A percentile compares a stretch with the other conserved stretches of the same genome.
These are phyloP conservation scores for Octomys mimax DNA, from an alignment of 2,797 vertebrate genomes.

Conservation along the genomic window DNA sequence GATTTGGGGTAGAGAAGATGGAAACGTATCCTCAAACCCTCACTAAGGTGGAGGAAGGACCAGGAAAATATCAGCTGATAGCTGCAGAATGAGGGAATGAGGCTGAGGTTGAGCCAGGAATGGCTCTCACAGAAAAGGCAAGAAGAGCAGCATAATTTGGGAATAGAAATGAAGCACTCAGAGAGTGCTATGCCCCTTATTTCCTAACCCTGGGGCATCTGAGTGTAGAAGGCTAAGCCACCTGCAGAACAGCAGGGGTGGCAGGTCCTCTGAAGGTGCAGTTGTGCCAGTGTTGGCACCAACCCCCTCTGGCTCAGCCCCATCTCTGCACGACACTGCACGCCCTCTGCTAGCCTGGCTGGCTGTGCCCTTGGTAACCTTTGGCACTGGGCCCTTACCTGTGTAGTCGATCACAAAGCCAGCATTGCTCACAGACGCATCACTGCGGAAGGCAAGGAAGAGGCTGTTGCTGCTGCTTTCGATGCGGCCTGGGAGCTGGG, in stretches of 20 bases:
- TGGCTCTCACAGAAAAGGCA: background rate
- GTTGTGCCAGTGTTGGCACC: rapidly evolving
- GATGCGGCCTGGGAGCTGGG: constrained; percentile 95
- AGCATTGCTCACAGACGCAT: constrained; percentile 97
- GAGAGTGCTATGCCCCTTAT: background rate
- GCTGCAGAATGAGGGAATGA: background rate
- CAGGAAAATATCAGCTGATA: background rate
- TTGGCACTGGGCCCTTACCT: constrained; percentile 86
- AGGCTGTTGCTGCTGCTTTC: constrained; percentile 98
- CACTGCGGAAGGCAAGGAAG: constrained; percentile 98
- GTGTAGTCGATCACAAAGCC: constrained; percentile 98
- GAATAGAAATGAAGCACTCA: background rate
- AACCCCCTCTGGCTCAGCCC: background rate
- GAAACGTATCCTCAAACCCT: background rate
- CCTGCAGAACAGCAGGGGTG: background rate
- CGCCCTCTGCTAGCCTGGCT: background rate
- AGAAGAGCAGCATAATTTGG: background rate
- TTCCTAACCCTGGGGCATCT: background rate
- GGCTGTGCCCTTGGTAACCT: rapidly evolving
- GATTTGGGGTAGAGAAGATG: background rate
- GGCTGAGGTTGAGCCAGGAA: background rate
- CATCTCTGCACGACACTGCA: rapidly evolving
- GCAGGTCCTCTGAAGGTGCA: background rate
- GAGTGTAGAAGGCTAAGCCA: background rate
- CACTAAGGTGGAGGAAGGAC: background rate